These are phyloP conservation scores for Apis laboriosa DNA, from an alignment of 1,140 invertebrate genomes.

Conservation along the genomic window DNA sequence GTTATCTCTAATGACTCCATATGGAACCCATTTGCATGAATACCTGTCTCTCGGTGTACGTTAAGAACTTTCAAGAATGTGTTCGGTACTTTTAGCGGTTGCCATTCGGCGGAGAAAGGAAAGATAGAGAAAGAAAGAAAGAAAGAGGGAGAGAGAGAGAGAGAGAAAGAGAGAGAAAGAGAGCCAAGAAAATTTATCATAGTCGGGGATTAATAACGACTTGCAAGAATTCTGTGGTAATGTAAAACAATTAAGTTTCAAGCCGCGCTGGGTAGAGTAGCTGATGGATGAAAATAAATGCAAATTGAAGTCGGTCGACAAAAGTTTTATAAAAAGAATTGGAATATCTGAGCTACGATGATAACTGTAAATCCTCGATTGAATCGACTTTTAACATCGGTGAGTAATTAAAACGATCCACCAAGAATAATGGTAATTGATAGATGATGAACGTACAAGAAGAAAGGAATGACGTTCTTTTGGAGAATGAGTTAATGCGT, in stretches of 20 bases:
- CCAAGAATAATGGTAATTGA: not conserved
- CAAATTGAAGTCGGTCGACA: not conserved
- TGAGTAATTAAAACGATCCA: not conserved
- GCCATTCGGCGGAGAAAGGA: not conserved
- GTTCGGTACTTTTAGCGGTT: constrained; percentile 6
- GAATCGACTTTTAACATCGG: not conserved
- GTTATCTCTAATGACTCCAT: constrained; percentile 22
- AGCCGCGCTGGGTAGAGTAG: not conserved
- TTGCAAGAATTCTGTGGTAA: constrained; percentile 26
- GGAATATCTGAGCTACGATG: not conserved
- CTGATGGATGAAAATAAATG: not conserved
- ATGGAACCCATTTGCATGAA: constrained; percentile 36
- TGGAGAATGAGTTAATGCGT: not conserved
- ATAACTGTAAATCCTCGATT: not conserved
- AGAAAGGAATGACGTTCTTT: not conserved
- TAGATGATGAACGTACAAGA: not conserved
- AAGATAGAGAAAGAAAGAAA: not conserved
- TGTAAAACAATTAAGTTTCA: constrained; percentile 39
- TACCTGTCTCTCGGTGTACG: constrained; percentile 8
- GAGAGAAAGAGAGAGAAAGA: constrained; percentile 10
- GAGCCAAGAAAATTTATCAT: constrained; percentile 34
- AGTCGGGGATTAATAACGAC: constrained; percentile 24
- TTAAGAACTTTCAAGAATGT: constrained; percentile 24
- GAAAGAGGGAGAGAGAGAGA: not conserved
- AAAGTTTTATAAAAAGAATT: not conserved